Base-by-base conservation (phyloP, 2,888 invertebrate genomes). In the Lepidonotus clava region DNA sequence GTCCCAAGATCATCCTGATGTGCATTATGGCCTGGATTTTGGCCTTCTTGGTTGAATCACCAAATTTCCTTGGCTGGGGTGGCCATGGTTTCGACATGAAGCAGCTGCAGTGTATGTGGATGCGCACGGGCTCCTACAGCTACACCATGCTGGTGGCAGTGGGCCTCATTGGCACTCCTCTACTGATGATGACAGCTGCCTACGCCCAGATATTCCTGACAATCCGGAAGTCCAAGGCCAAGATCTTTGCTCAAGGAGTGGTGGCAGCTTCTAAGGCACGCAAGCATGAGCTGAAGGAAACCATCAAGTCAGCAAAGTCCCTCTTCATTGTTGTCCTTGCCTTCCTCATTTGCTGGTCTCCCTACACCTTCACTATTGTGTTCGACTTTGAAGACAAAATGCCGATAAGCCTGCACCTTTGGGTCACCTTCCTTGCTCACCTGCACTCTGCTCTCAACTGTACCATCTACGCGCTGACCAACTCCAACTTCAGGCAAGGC, bases 71-170 rank as follows among this genome's bases (percentile, higher is more conserved):
- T 1, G 92, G 92, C 6, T 92, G 92, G 92, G 92, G 92, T 0
- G 92, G 89, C 53, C 92, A 92, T 86, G 88, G 87, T 61, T 93
- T 91, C 71, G 93, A 93, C 89, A 46, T 87, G 84, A 92, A 93
- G 87, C 91, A 88, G 83, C 91, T 92, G 84, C 91, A 91, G 85
- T 93, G 93, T 87, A 91, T 92, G 66, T 92, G 92, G 93, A 91
- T 92, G 85, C 89, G 93, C n/a, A 91, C 91, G 0, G 90, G 90
- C n/a, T 91, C 90, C 56, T 88, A 91, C 51, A 90, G 91, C 41
- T 93, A 93, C 88, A 92, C 92, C 18, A 67, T 93, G 61, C 89
- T 92, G 6, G 91, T 93, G 0, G 88, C 91, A 0, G 87, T 90
- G 5, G 90, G 90, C 6, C 86, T 92, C 41, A 92, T 92, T 80